Conservation (phyloP, 2,888 invertebrate genomes). For the Polyommatus iphigenia region DNA sequence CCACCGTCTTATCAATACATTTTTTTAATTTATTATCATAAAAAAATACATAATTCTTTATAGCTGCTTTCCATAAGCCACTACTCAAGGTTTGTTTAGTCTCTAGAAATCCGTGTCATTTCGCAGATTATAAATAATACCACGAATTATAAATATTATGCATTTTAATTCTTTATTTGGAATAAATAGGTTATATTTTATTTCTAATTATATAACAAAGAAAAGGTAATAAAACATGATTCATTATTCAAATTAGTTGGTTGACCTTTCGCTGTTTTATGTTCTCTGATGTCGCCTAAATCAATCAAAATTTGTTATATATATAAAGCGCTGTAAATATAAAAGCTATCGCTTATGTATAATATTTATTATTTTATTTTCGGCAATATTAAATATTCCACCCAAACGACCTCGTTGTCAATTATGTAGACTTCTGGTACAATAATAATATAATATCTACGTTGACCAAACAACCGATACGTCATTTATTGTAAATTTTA, state of each 20-base stretch:
- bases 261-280: conserved; percentile 10
- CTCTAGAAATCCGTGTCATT: too few relatives aligned
- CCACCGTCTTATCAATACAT: too few relatives aligned
- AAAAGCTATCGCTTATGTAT: not conserved
- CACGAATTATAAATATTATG: too few relatives aligned
- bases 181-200: not conserved
- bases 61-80: too few relatives aligned
- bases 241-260: conserved; percentile 11
- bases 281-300: not conserved
- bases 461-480: not conserved
- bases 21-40: too few relatives aligned
- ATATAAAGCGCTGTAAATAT: not conserved
- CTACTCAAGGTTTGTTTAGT: too few relatives aligned
- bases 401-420: not conserved
- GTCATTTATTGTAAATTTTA: not conserved
- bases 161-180: not conserved
- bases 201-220: not conserved
- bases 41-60: too few relatives aligned
- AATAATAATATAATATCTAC: not conserved
- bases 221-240: conserved; percentile 5
- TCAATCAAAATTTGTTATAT: not conserved
- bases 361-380: not conserved
- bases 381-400: not conserved
- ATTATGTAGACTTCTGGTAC: not conserved
- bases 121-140: too few relatives aligned